Evolutionary conservation across 2,113 vertebrate genomes (phyloP).

Genomic region (Dicrurus megarhynchus): DNA sequence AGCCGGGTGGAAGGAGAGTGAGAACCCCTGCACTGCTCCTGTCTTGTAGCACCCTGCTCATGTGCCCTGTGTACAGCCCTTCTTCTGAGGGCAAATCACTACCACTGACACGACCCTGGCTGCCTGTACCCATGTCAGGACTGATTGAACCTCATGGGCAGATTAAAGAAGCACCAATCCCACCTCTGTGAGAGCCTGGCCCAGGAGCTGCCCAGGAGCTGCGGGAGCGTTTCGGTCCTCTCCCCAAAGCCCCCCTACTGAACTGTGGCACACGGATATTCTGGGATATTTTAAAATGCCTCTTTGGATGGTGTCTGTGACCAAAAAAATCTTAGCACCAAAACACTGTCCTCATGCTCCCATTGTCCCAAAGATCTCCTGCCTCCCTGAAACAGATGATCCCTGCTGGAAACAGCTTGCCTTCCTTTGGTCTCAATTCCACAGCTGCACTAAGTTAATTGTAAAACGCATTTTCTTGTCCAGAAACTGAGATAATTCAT

Average conservation of each 20-base stretch:
- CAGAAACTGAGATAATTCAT: neutral
- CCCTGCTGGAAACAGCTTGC: neutral
- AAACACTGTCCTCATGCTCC: neutral
- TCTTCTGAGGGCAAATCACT: neutral
- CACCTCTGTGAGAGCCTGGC: neutral
- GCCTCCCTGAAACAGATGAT: neutral
- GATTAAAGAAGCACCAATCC: neutral
- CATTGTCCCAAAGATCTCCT: neutral
- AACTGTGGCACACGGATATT: neutral
- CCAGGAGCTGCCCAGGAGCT: neutral
- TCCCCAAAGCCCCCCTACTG: fast-evolving
- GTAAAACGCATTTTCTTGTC: neutral
- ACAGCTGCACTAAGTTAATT: neutral
- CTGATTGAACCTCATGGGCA: neutral
- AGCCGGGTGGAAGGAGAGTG: fast-evolving
- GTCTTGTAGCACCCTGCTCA: fast-evolving
- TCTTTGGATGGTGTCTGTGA: neutral
- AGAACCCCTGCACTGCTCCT: neutral
- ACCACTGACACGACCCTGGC: neutral
- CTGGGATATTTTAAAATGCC: neutral
- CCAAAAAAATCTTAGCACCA: neutral
- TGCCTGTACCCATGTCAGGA: neutral
- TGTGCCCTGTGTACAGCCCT: fast-evolving
- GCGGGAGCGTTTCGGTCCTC: fast-evolving
- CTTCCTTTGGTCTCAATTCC: neutral